A percentile compares a stretch with the other conserved stretches of the same genome.
Conservation (phyloP, 2,888 invertebrate species). For the Acanthosoma haemorrhoidale region DNA sequence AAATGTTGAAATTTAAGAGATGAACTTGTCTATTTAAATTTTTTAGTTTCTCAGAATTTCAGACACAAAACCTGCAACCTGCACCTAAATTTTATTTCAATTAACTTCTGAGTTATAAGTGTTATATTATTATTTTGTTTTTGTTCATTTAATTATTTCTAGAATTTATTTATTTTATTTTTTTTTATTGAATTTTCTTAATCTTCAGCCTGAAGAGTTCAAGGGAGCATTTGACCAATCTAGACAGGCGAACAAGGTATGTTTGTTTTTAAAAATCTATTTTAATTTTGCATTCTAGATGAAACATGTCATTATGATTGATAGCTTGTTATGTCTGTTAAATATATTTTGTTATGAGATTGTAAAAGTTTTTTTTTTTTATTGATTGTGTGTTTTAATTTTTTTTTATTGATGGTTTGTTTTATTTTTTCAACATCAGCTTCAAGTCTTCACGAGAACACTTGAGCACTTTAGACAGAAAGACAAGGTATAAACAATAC, state of each 20-base stretch:
- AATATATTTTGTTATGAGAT: too few species aligned
- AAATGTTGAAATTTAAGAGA: too few species aligned
- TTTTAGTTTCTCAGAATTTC: neutral
- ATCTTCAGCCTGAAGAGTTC: conserved; percentile 40
- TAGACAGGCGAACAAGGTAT: conserved; percentile 41
- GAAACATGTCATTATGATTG: too few species aligned
- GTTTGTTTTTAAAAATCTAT: conserved; percentile 37
- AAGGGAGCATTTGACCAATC: conserved; percentile 39
- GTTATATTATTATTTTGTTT: neutral
- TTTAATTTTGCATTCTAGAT: neutral
- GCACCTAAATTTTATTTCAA: neutral
- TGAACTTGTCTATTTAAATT: too few species aligned
- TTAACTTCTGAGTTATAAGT: neutral
- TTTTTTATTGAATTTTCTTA: conserved; percentile 37
- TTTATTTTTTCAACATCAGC: conserved; percentile 34
- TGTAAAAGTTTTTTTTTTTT: neutral
- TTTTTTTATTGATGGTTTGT: neutral
- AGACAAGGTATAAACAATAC: conserved; percentile 41
- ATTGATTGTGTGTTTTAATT: neutral
- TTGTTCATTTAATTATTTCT: neutral
- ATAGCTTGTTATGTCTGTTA: too few species aligned
- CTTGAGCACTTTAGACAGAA: conserved; percentile 39
- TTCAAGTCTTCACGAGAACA: conserved; percentile 42
- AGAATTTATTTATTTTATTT: conserved; percentile 34
- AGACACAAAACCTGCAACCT: too few species aligned